A percentile compares a stretch with the other conserved stretches of the same genome.
These are phyloP conservation scores for Alces alces DNA, from an alignment of 2,113 vertebrate genomes.

Conservation along the genomic window DNA sequence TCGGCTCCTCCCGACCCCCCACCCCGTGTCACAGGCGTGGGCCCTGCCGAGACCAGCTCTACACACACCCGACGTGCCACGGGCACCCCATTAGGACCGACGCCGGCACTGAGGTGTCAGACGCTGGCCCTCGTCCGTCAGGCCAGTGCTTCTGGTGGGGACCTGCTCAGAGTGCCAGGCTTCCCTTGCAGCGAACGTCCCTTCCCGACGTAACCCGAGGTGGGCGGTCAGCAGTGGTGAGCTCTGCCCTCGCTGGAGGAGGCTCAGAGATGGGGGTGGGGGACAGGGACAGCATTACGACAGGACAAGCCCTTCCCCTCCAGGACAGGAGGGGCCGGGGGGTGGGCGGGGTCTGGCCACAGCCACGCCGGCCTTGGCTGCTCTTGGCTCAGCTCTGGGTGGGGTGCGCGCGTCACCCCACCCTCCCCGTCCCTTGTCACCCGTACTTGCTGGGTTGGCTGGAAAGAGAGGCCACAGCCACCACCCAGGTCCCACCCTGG, in stretches of 20 bases:
- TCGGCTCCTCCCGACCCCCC: accelerated
- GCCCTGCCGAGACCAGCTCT: accelerated
- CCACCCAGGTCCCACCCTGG: accelerated
- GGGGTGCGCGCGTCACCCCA: accelerated
- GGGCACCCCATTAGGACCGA: accelerated
- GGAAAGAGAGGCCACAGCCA: not conserved
- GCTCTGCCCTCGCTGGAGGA: not conserved
- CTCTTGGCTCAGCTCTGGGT: not conserved
- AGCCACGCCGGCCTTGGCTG: accelerated
- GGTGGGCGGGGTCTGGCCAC: not conserved
- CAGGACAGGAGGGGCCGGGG: not conserved
- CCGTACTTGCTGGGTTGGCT: not conserved
- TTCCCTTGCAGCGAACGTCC: accelerated
- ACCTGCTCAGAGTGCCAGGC: too few relatives aligned
- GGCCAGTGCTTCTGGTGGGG: not conserved
- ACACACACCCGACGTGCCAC: not conserved
- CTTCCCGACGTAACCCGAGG: accelerated
- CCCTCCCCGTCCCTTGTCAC: too few relatives aligned
- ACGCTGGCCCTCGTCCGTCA: accelerated
- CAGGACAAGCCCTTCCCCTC: not conserved
- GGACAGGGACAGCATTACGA: not conserved
- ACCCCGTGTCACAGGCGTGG: not conserved
- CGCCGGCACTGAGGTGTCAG: not conserved
- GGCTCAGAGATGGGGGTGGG: not conserved
- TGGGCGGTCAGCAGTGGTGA: accelerated